Conservation (phyloP, 53 echinoderm and acorn worm species). For the Stichopus horrens region DNA sequence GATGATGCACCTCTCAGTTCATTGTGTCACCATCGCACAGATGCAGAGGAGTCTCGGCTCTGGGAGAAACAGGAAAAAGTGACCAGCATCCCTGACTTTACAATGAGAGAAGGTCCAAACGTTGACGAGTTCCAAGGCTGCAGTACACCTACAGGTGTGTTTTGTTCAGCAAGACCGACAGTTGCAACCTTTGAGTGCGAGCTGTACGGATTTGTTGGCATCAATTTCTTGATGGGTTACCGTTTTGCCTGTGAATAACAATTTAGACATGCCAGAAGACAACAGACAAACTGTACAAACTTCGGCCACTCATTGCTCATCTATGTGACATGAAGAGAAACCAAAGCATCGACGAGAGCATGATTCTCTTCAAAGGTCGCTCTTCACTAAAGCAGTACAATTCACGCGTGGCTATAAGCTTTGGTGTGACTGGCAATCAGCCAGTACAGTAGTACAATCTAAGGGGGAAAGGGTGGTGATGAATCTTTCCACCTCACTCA, state of each 20-base stretch:
- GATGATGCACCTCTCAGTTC: too few species aligned
- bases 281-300: not conserved
- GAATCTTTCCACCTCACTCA: not conserved
- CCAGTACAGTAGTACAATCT: not conserved
- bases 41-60: too few species aligned
- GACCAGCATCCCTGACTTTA: too few species aligned
- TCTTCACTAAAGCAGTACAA: conserved; percentile 18
- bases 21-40: too few species aligned
- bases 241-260: not conserved
- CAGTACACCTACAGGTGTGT: not conserved
- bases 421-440: too few species aligned
- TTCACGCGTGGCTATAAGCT: too few species aligned
- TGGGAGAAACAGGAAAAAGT: too few species aligned
- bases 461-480: not conserved
- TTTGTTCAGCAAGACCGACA: conserved; percentile 15
- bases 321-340: too few species aligned
- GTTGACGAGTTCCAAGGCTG: not conserved
- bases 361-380: too few species aligned
- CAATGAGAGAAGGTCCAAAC: not conserved
- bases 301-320: conserved; percentile 5
- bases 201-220: conserved; percentile 32
- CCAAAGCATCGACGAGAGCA: too few species aligned
- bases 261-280: conserved; percentile 21
- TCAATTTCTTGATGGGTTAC: conserved; percentile 51
- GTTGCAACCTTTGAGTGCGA: conserved; percentile 15